A percentile compares a stretch with the other conserved stretches of the same genome.
phyloP scores from a whole-genome alignment of 2,888 invertebrate genomes.

The Schrankia costaestrigalis region DNA sequence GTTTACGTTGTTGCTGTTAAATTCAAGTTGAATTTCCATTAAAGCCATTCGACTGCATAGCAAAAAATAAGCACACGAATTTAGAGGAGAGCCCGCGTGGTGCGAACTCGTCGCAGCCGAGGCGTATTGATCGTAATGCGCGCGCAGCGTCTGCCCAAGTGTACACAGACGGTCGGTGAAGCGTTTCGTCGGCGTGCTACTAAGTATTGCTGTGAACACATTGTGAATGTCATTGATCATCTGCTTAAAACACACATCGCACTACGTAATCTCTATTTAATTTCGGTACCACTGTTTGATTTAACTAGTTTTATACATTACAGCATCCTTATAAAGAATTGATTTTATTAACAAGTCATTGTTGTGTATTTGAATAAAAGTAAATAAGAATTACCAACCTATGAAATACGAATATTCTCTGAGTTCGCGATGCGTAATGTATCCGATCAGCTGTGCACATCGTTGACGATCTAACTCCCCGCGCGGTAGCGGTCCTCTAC shows the following conservation, averaged over 20 bases:
- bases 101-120: conserved; percentile 67
- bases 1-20: conserved; percentile 35
- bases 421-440: conserved; percentile 35
- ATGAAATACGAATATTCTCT: conserved; percentile 28
- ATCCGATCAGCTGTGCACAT: conserved; percentile 49
- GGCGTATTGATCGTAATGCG: conserved; percentile 76
- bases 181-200: conserved; percentile 64
- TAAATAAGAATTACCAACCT: conserved; percentile 18
- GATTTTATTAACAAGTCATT: too few relatives aligned
- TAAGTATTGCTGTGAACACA: too few relatives aligned
- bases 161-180: conserved; percentile 69
- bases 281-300: too few relatives aligned
- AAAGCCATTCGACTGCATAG: conserved; percentile 49
- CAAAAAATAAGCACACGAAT: conserved; percentile 67
- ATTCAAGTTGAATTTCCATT: conserved; percentile 44
- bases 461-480: conserved; percentile 31
- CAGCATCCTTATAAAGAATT: too few relatives aligned
- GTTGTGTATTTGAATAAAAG: too few relatives aligned
- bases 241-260: too few relatives aligned
- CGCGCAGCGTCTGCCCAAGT: conserved; percentile 72
- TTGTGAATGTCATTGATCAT: conserved; percentile 62
- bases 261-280: too few relatives aligned
- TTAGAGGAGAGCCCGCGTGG: conserved; percentile 63
- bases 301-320: too few relatives aligned
- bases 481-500: conserved; percentile 48